phyloP scores from a whole-genome alignment of 2,797 vertebrate genomes.

The Enteromius trimaculatus region DNA sequence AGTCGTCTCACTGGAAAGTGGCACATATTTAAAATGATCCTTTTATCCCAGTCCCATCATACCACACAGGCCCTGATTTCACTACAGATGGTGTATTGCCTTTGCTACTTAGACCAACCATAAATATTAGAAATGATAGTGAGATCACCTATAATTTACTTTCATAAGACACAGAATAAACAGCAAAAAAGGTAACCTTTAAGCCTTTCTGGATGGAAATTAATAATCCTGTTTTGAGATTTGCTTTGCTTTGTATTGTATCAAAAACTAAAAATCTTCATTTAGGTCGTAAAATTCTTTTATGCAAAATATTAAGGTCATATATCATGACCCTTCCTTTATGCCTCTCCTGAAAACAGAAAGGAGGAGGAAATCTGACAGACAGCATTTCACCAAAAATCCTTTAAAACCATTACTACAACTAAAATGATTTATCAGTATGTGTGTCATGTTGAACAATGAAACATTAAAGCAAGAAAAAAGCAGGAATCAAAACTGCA shows the following conservation, averaged over 20 bases:
- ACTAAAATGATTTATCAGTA: neutral
- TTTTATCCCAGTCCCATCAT: neutral
- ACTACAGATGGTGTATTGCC: neutral
- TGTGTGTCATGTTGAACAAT: neutral
- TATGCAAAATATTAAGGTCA: neutral
- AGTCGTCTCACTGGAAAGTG: neutral
- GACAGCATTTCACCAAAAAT: neutral
- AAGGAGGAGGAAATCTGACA: conserved; percentile 15
- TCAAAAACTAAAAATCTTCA: neutral
- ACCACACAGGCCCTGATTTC: neutral
- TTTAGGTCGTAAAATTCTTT: neutral
- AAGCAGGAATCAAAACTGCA: neutral
- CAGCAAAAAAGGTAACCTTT: neutral
- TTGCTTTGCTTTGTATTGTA: neutral
- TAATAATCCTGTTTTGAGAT: neutral
- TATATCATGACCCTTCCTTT: neutral
- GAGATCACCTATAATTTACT: conserved; percentile 18
- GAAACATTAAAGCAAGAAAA: neutral
- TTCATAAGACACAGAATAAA: neutral
- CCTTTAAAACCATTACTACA: neutral
- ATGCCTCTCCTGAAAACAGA: neutral
- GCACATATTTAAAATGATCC: neutral
- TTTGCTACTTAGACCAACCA: neutral
- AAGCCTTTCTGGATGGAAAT: neutral
- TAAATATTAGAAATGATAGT: conserved; percentile 11